A percentile compares a stretch with the other conserved stretches of the same genome.
phyloP scores from a whole-genome alignment of 2,888 invertebrate genomes.

The Baccha elongata region DNA sequence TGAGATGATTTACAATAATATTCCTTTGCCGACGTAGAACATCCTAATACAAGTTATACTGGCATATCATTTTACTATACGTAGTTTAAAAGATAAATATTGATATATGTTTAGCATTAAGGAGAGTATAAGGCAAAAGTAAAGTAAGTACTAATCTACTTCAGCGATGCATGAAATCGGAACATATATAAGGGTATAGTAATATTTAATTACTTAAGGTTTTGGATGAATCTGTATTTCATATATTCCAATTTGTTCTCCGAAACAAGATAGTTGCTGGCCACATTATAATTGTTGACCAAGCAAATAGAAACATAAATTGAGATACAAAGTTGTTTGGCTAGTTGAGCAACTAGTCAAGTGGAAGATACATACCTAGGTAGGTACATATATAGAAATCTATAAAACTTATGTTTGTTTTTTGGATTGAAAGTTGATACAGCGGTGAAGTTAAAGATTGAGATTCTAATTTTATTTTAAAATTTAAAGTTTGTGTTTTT shows the following conservation, averaged over 20 bases:
- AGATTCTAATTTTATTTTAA: no score
- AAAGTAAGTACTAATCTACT: not conserved
- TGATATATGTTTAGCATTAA: not conserved
- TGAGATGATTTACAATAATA: no score
- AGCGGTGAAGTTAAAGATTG: no score
- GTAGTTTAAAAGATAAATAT: not conserved
- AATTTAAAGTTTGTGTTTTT: no score
- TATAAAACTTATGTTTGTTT: not conserved
- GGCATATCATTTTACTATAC: no score
- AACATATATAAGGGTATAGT: not conserved
- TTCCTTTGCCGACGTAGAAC: no score
- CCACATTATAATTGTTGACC: conserved; percentile 39
- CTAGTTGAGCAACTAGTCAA: not conserved
- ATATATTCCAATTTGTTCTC: conserved; percentile 10
- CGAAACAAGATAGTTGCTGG: conserved; percentile 34
- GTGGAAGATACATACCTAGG: not conserved
- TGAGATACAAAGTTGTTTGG: not conserved
- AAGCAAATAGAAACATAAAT: conserved; percentile 15
- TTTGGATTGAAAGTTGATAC: no score
- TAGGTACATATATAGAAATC: not conserved
- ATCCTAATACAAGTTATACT: no score
- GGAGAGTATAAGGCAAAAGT: no score
- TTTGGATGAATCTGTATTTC: not conserved
- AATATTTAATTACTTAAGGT: not conserved
- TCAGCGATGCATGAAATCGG: not conserved